A percentile compares a stretch with the other conserved stretches of the same genome.
phyloP scores from a whole-genome alignment of 2,888 invertebrate species.

The Onthophagus sagittarius region DNA sequence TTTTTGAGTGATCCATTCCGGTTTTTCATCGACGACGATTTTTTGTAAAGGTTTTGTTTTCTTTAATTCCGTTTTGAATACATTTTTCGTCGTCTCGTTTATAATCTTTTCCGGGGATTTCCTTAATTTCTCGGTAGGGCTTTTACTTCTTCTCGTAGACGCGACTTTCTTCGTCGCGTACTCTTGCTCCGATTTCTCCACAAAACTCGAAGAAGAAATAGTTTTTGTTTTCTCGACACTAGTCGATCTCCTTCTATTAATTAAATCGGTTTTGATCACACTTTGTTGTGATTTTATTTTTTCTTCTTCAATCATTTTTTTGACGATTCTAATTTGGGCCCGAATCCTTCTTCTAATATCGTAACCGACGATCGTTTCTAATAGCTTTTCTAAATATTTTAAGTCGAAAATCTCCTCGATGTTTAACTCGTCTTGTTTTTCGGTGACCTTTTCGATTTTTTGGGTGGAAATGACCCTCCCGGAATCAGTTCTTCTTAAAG shows the following conservation, averaged over 20 bases:
- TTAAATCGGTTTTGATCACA: conserved; percentile 29
- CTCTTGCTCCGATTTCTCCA: neutral
- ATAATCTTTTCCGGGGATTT: conserved; percentile 17
- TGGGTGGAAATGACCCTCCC: conserved; percentile 48
- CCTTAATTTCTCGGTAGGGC: neutral
- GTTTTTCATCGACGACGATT: conserved; percentile 52
- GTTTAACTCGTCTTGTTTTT: conserved; percentile 46
- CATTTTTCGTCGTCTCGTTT: conserved; percentile 15
- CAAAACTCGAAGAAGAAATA: neutral
- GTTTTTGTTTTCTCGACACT: neutral
- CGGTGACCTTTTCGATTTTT: conserved; percentile 6
- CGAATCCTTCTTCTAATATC: conserved; percentile 74
- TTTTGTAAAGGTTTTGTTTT: conserved; percentile 45
- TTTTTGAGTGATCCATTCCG: conserved; percentile 61
- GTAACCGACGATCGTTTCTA: conserved; percentile 73
- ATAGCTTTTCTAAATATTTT: conserved; percentile 65
- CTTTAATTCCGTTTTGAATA: conserved; percentile 37
- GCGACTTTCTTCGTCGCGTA: conserved; percentile 4
- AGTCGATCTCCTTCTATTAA: neutral
- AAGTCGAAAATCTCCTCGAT: conserved; percentile 73
- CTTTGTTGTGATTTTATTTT: conserved; percentile 39
- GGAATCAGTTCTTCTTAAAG: conserved; percentile 57
- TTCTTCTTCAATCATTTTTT: conserved; percentile 53
- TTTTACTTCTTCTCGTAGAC: conserved; percentile 13
- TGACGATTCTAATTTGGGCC: conserved; percentile 70